Evolutionary conservation across 2,888 invertebrate species (phyloP).

Genomic region (Cecidostiba fungosa): DNA sequence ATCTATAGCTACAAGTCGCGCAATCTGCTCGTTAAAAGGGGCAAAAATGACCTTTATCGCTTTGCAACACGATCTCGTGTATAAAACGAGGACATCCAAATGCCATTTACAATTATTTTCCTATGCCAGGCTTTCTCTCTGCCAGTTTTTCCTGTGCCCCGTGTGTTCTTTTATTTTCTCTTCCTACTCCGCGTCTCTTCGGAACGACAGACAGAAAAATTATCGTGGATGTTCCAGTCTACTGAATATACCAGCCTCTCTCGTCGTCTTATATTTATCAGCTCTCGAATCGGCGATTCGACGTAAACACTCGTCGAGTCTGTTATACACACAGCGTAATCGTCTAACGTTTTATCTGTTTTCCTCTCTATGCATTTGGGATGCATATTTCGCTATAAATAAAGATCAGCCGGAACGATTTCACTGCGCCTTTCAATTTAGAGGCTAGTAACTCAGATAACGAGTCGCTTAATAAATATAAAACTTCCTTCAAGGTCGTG

Average conservation of each 20-base stretch:
- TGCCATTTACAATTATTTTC: slow-evolving; percentile 8
- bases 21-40: background rate
- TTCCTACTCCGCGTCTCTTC: background rate
- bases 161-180: background rate
- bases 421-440: slow-evolving; percentile 36
- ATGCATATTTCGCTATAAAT: slow-evolving; percentile 14
- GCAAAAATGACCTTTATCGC: background rate
- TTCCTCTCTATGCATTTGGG: background rate
- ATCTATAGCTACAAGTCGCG: background rate
- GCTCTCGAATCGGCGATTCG: background rate
- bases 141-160: background rate
- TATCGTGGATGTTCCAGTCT: slow-evolving; percentile 49
- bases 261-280: slow-evolving; percentile 13
- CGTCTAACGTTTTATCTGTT: slow-evolving; percentile 1
- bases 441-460: slow-evolving; percentile 37
- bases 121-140: background rate
- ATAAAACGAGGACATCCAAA: background rate
- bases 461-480: background rate
- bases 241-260: slow-evolving; percentile 9
- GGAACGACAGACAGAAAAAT: slow-evolving; percentile 27
- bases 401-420: background rate
- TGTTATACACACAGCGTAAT: background rate
- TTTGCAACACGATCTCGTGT: background rate
- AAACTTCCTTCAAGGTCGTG: background rate
- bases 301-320: background rate